Evolutionary conservation across 2,888 invertebrate genomes (phyloP).

Genomic region (Rhagium mordax): DNA sequence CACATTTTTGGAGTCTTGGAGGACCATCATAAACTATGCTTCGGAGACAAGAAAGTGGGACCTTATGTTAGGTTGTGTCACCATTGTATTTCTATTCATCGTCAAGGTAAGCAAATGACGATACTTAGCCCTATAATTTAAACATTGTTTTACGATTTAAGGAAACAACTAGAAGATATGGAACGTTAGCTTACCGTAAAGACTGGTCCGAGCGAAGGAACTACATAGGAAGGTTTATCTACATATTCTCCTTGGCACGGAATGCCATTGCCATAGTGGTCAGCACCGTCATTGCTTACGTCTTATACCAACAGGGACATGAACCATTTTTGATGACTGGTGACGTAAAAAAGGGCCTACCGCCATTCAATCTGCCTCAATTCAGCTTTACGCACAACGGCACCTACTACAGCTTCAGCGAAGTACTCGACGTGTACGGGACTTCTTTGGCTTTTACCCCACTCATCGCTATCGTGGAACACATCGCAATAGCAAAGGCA

Average conservation of each 20-base stretch:
- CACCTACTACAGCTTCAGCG: conserved; percentile 74
- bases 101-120: conserved; percentile 73
- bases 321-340: conserved; percentile 78
- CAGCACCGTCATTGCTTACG: conserved; percentile 78
- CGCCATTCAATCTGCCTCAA: conserved; percentile 78
- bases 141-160: too few relatives aligned
- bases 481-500: conserved; percentile 83
- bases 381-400: conserved; percentile 76
- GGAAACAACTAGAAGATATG: conserved; percentile 75
- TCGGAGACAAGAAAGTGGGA: conserved; percentile 77
- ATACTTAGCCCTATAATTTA: too few relatives aligned
- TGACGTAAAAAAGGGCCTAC: conserved; percentile 75
- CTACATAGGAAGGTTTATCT: conserved; percentile 72
- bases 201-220: conserved; percentile 64
- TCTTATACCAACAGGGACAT: conserved; percentile 70
- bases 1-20: conserved; percentile 77
- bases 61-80: conserved; percentile 77
- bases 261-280: conserved; percentile 86
- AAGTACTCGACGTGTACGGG: conserved; percentile 77
- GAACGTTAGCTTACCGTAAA: conserved; percentile 70
- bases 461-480: conserved; percentile 81
- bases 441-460: conserved; percentile 79
- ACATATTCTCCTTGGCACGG: conserved; percentile 79
- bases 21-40: conserved; percentile 77
- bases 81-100: conserved; percentile 75